Evolutionary conservation across 2,797 vertebrate genomes (phyloP).

Genomic region (Girardinus metallicus): DNA sequence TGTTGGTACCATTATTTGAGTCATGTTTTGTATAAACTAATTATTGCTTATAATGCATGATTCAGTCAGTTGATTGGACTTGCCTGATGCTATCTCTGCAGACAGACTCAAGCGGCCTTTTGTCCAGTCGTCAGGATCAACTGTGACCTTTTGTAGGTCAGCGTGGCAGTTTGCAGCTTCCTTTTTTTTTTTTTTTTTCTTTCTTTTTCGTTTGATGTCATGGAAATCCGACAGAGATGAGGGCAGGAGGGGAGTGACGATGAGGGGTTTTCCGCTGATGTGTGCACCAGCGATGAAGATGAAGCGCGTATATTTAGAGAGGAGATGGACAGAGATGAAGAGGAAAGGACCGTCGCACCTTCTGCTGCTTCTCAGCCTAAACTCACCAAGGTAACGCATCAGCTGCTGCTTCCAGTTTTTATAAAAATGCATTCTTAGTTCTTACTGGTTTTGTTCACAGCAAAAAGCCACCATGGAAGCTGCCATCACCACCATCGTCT

Average conservation of each 20-base stretch:
- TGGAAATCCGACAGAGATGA: slow-evolving; percentile 60
- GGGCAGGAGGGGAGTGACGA: slow-evolving; percentile 43
- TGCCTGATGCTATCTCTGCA: slow-evolving; percentile 61
- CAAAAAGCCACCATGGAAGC: slow-evolving; percentile 72
- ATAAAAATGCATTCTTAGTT: not conserved
- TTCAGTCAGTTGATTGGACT: slow-evolving; percentile 62
- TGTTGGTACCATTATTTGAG: slow-evolving; percentile 48
- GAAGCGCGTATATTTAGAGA: slow-evolving; percentile 66
- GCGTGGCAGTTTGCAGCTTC: slow-evolving; percentile 20
- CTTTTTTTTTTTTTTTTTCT: slow-evolving; percentile 22
- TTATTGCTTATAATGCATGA: slow-evolving; percentile 69
- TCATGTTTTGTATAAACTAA: slow-evolving; percentile 71
- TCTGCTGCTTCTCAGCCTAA: slow-evolving; percentile 13
- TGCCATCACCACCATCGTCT: slow-evolving; percentile 77
- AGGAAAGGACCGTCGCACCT: slow-evolving; percentile 27
- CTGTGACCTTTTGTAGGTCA: slow-evolving; percentile 54
- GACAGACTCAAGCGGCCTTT: slow-evolving; percentile 41
- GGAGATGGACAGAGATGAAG: slow-evolving; percentile 25
- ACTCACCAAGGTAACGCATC: slow-evolving; percentile 45
- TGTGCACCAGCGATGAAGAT: slow-evolving; percentile 49
- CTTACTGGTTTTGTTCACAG: slow-evolving; percentile 16
- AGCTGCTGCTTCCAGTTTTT: not conserved
- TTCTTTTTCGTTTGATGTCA: slow-evolving; percentile 24
- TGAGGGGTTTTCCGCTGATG: slow-evolving; percentile 82
- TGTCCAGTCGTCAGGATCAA: slow-evolving; percentile 62